Base-by-base conservation (phyloP, 2,888 invertebrate species). In the Allygus modestus region DNA sequence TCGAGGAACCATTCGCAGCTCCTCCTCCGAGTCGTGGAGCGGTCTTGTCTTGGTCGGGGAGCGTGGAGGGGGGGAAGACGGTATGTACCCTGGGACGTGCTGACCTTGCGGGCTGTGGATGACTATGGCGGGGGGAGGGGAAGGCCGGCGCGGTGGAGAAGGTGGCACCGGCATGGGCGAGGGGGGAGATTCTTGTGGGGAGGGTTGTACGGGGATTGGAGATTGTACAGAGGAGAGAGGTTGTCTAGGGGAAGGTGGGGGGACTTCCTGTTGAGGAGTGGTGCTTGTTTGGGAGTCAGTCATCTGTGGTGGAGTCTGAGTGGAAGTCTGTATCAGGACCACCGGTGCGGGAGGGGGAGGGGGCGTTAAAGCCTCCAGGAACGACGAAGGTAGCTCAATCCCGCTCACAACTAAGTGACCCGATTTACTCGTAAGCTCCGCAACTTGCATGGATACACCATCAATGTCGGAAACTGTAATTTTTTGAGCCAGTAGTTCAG, bases 391-490 rank as follows among this genome's bases (percentile, higher is more conserved):
- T 87, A 95, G 91, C 89, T 94, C 94, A 77, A 95, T 92, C 84
- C 94, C 94, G 87, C 93, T 93, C 0, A 95, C 92, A 82, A 93
- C 92, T 86, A 95, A 91, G 87, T 94, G 93, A 0, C 95, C 95
- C 0, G 94, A 93, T 89, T 93, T 94, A 7, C 95, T 94, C 88
- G 93, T 93, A 85, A 96, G 91, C 89, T 96, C 96, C 79, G 94
- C 92, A 0, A 96, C 94, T 86, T 93, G 94, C 86, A 97, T 92
- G 46, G 94, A 93, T 87, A 93, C 92, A 7, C 96, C 95, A 88
- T 96, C 96, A 85, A 97, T 93, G 89, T 96, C 96, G 0, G 96
- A 96, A 0, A 96, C 96, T 79, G 94, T 92, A 86, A 97, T 95
- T 89, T 95, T 96, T 83, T 94, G 94, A 0, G 97, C 96, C 89